phyloP scores from a whole-genome alignment of 2,113 vertebrate species.

The Arizona elegans region DNA sequence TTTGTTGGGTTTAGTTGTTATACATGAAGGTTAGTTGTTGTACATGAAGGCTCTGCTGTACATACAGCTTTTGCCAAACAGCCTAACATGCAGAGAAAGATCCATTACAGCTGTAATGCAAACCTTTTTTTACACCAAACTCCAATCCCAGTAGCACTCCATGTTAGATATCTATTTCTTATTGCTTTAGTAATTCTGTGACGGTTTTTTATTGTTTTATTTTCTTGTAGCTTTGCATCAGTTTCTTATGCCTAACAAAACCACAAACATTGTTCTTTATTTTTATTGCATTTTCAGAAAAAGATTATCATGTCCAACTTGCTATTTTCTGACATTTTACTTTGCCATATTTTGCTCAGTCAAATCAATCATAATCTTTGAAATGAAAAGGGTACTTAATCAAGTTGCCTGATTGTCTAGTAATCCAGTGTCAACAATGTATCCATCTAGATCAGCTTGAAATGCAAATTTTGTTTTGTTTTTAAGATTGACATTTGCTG shows the following conservation, averaged over 20 bases:
- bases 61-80: not conserved
- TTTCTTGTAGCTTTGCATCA: conserved; percentile 15
- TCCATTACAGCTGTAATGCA: not conserved
- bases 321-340: not conserved
- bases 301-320: not conserved
- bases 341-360: conserved; percentile 1
- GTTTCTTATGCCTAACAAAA: conserved; percentile 28
- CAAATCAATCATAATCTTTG: conserved; percentile 14
- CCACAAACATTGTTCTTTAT: conserved; percentile 23
- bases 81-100: not conserved
- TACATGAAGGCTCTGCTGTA: not conserved
- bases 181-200: conserved; percentile 1
- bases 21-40: not conserved
- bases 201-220: conserved; percentile 29
- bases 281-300: conserved; percentile 25
- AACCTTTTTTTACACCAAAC: not conserved
- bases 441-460: not conserved
- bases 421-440: not conserved
- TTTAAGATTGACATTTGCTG: not conserved
- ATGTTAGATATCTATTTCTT: conserved; percentile 22
- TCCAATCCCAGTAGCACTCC: conserved; percentile 18
- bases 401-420: not conserved
- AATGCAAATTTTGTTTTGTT: not conserved
- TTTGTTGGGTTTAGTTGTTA: not conserved
- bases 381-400: conserved; percentile 24